phyloP scores from a whole-genome alignment of 1,140 invertebrate genomes.

The Popillia japonica region DNA sequence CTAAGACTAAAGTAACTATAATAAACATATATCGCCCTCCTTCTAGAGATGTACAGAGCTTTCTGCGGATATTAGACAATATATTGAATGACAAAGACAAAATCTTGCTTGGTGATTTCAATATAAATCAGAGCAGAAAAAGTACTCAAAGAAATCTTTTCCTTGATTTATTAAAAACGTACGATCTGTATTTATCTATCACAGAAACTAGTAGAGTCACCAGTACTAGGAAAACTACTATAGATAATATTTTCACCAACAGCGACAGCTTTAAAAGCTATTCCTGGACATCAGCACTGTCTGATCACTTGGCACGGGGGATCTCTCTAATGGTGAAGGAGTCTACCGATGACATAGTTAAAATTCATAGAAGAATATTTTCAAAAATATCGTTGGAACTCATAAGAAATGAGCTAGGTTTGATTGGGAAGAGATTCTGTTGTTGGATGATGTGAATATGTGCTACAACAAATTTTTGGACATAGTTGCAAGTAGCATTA shows the following conservation, averaged over 20 bases:
- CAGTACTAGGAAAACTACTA: background rate
- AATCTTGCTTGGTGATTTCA: background rate
- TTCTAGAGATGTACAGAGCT: background rate
- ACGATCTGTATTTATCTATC: background rate
- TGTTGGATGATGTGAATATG: no score
- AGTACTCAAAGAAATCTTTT: background rate
- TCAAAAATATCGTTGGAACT: no score
- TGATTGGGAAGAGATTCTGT: background rate
- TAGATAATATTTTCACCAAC: background rate
- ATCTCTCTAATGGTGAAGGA: background rate
- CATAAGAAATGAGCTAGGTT: background rate
- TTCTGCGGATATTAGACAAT: background rate
- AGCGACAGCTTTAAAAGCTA: background rate
- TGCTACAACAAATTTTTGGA: background rate
- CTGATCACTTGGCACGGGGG: background rate
- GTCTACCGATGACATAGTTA: no score
- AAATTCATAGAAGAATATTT: no score
- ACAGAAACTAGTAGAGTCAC: background rate
- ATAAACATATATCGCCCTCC: background rate
- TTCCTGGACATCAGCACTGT: background rate
- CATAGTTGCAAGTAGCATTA: background rate
- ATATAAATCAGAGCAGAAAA: background rate
- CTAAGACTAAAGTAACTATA: background rate
- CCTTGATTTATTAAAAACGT: background rate
- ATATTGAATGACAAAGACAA: background rate